Percentiles rank a stretch among this genome's conserved stretches.
Evolutionary conservation across 2,113 vertebrate species (phyloP).

Genomic region (Trogon melanurus): DNA sequence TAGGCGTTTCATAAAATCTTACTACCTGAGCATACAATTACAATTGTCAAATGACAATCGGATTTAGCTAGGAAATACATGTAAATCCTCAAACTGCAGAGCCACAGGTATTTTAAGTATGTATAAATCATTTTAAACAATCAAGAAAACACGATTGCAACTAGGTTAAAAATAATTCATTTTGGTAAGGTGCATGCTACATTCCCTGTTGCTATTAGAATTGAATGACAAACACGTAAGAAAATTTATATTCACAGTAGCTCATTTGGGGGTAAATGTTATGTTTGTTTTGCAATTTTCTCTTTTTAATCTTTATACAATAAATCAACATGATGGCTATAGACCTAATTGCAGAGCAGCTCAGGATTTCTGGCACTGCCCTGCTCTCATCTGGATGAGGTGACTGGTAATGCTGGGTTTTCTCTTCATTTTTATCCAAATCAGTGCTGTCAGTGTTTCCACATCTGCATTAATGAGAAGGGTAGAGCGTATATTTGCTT

Average conservation of each 20-base stretch:
- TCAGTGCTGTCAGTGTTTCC: neutral
- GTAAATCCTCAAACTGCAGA: neutral
- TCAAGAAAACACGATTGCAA: neutral
- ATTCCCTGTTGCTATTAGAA: neutral
- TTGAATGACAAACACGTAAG: neutral
- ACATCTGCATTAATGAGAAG: neutral
- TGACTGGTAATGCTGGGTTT: neutral
- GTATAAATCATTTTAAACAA: neutral
- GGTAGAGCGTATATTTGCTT: neutral
- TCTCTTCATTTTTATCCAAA: neutral
- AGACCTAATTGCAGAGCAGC: neutral
- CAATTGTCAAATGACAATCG: neutral
- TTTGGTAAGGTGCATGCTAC: neutral
- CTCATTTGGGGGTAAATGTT: neutral
- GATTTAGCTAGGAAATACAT: neutral
- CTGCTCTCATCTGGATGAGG: neutral
- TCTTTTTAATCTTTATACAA: neutral
- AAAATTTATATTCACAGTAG: neutral
- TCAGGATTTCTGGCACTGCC: neutral
- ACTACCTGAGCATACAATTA: neutral
- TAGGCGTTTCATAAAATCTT: fast-evolving
- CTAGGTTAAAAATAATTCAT: neutral
- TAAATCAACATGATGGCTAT: neutral
- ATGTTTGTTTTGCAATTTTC: neutral
- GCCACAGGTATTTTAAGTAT: neutral